Evolutionary conservation across 2,797 vertebrate species (phyloP).

Genomic region (Ctenosaura bakeri): DNA sequence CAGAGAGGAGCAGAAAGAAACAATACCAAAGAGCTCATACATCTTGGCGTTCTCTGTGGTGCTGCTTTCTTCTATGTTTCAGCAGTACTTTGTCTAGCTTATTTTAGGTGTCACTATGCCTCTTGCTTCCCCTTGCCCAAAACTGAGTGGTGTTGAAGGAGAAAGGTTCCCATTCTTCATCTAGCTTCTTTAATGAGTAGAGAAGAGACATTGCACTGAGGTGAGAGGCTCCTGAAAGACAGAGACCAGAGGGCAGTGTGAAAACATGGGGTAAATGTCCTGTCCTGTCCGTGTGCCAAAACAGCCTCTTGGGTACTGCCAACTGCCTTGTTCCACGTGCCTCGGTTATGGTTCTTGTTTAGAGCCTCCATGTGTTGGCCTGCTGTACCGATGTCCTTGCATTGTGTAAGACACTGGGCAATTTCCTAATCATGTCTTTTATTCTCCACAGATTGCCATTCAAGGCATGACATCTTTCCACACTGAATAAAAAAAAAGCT

Average conservation of each 20-base stretch:
- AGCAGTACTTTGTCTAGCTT: neutral
- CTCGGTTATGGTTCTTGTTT: constrained; percentile 60
- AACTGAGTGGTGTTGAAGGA: neutral
- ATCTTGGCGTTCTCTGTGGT: neutral
- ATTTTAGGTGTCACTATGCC: neutral
- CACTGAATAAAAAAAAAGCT: constrained; percentile 84
- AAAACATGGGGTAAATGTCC: neutral
- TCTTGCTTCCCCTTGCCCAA: neutral
- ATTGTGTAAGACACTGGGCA: constrained; percentile 66
- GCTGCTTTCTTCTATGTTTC: neutral
- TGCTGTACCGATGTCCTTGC: constrained; percentile 67
- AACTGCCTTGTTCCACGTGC: constrained; percentile 53
- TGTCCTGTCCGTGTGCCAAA: constrained; percentile 27
- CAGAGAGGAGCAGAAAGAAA: neutral
- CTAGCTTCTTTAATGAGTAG: neutral
- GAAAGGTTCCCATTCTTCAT: neutral
- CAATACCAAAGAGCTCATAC: neutral
- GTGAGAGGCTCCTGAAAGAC: neutral
- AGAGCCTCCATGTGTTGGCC: constrained; percentile 57
- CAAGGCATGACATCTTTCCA: constrained; percentile 88
- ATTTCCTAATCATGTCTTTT: constrained; percentile 73
- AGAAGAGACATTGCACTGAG: neutral
- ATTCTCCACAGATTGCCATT: constrained; percentile 86
- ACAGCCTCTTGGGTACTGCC: constrained; percentile 38
- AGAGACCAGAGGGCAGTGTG: constrained; percentile 32